phyloP scores from a whole-genome alignment of 2,888 invertebrate genomes.

The Erpobdella octoculata region DNA sequence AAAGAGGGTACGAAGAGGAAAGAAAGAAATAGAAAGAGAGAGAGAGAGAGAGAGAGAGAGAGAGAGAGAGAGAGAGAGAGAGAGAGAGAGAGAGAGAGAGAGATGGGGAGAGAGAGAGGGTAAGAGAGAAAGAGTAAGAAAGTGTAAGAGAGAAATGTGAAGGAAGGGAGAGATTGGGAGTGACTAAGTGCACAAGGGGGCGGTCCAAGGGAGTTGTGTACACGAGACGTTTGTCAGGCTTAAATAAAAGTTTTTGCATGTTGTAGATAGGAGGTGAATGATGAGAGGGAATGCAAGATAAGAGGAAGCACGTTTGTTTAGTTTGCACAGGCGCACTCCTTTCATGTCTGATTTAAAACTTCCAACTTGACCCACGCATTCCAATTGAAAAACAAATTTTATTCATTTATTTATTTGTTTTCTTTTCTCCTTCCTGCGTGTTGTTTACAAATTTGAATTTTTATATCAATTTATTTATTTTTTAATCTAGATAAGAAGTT shows the following conservation, averaged over 20 bases:
- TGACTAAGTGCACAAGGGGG: background rate
- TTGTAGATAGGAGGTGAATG: background rate
- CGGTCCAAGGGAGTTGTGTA: too few species aligned
- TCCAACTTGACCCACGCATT: background rate
- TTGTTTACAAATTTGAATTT: background rate
- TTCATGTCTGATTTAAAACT: background rate
- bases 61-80: too few species aligned
- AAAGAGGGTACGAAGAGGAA: too few species aligned
- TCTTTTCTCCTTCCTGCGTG: background rate
- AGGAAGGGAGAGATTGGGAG: too few species aligned
- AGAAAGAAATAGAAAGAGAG: too few species aligned
- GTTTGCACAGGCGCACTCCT: background rate
- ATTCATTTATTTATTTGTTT: background rate
- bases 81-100: too few species aligned
- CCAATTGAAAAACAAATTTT: background rate
- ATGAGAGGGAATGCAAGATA: too few species aligned
- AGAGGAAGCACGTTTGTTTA: too few species aligned
- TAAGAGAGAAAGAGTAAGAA: too few species aligned
- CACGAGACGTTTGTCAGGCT: slow-evolving; percentile 1
- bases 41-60: too few species aligned
- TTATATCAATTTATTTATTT: background rate
- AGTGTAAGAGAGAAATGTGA: too few species aligned
- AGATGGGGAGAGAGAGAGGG: too few species aligned
- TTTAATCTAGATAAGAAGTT: background rate
- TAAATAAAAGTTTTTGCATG: slow-evolving; percentile 5